Conservation (phyloP, 1,140 invertebrate genomes). For the Protaetia brevitarsis region DNA sequence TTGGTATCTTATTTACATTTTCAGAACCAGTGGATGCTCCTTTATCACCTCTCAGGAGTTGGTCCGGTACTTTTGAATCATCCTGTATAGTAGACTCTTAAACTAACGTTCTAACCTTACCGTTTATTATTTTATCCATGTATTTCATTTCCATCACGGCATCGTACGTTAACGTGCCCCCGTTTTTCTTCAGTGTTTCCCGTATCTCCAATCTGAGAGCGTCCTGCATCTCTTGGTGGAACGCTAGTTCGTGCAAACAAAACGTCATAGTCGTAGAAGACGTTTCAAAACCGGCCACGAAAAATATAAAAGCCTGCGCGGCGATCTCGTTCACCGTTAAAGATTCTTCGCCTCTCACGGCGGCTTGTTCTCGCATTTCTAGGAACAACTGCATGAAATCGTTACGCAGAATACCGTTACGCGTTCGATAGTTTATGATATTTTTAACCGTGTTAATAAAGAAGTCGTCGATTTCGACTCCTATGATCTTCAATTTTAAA, state of each 20-base stretch:
- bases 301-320: constrained; percentile 36
- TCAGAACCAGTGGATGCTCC: too few relatives aligned
- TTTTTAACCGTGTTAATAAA: constrained; percentile 45
- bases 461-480: constrained; percentile 33
- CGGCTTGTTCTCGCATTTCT: constrained; percentile 49
- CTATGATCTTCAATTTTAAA: constrained; percentile 18
- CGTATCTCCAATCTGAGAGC: constrained; percentile 50
- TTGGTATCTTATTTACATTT: too few relatives aligned
- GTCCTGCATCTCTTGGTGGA: constrained; percentile 50
- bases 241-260: constrained; percentile 51
- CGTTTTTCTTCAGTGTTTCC: constrained; percentile 47
- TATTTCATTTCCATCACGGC: constrained; percentile 55
- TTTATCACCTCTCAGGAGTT: too few relatives aligned
- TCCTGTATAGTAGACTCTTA: background rate
- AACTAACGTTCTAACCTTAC: constrained; percentile 35
- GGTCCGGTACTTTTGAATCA: background rate
- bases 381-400: constrained; percentile 58
- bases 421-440: constrained; percentile 50
- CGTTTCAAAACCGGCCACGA: constrained; percentile 54
- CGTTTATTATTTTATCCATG: constrained; percentile 40
- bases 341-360: background rate
- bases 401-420: constrained; percentile 46
- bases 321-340: constrained; percentile 28
- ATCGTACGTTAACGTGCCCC: constrained; percentile 55
- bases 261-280: constrained; percentile 50